Evolutionary conservation across 2,797 vertebrate species (phyloP).

Genomic region (Lophotriccus pileatus): DNA sequence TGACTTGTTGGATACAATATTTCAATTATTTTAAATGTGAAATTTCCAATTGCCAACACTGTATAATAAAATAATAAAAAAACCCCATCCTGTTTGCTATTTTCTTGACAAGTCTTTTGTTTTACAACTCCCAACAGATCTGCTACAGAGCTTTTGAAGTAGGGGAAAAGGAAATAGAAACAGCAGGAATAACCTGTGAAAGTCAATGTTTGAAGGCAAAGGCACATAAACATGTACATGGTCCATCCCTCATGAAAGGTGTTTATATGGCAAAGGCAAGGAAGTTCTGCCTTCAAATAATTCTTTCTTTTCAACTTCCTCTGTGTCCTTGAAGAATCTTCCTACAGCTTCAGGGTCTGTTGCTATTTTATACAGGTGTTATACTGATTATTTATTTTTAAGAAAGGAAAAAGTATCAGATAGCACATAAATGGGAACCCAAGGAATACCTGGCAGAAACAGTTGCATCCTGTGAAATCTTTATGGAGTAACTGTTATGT

Average conservation of each 20-base stretch:
- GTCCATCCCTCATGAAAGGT: background rate
- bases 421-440: background rate
- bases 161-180: slow-evolving; percentile 8
- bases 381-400: background rate
- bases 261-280: background rate
- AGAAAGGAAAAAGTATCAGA: background rate
- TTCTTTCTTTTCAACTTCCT: background rate
- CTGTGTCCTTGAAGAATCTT: background rate
- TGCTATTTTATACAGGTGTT: background rate
- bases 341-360: background rate
- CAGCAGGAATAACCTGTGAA: background rate
- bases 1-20: slow-evolving; percentile 86
- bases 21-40: slow-evolving; percentile 75
- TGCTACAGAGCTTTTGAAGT: background rate
- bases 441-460: background rate
- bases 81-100: background rate
- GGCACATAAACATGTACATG: background rate
- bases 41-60: slow-evolving; percentile 70
- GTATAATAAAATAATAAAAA: slow-evolving; percentile 66
- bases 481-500: background rate
- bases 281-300: slow-evolving; percentile 20
- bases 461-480: background rate
- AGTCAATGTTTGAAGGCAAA: background rate
- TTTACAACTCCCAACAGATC: background rate
- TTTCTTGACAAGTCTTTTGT: slow-evolving; percentile 12